Percentiles rank a stretch among this genome's conserved stretches.
Evolutionary conservation across 2,888 invertebrate species (phyloP).

Genomic region (Ennomos quercinarius): DNA sequence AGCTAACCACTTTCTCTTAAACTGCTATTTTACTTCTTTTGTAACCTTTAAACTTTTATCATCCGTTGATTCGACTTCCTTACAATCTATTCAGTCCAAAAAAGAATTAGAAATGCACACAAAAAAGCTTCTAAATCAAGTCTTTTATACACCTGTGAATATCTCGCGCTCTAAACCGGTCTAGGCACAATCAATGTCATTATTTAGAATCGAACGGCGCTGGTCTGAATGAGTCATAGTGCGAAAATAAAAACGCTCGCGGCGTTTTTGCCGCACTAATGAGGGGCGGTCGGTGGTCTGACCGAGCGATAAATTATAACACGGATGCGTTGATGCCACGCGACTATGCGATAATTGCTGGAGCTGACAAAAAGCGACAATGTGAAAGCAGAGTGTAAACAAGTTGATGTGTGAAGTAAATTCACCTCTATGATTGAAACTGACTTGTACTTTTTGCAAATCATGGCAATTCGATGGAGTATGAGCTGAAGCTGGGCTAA

Average conservation of each 20-base stretch:
- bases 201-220: conserved; percentile 37
- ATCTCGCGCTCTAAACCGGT: conserved; percentile 28
- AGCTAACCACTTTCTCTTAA: conserved; percentile 17
- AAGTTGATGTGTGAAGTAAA: conserved; percentile 7
- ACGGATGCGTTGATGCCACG: conserved; percentile 65
- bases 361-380: conserved; percentile 39
- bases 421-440: too few relatives aligned
- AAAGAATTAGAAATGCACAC: conserved; percentile 14
- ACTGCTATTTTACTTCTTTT: conserved; percentile 19
- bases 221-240: conserved; percentile 55
- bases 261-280: conserved; percentile 64
- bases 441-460: too few relatives aligned
- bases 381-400: conserved; percentile 36
- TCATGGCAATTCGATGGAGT: too few relatives aligned
- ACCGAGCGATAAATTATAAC: conserved; percentile 40
- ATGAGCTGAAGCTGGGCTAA: too few relatives aligned
- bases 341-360: conserved; percentile 55
- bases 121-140: conserved; percentile 16
- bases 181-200: conserved; percentile 50
- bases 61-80: conserved; percentile 9
- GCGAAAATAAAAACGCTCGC: conserved; percentile 56
- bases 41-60: conserved; percentile 25
- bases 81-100: conserved; percentile 7
- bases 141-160: conserved; percentile 21
- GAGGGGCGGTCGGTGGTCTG: conserved; percentile 62